These are phyloP conservation scores for Tenrec ecaudatus DNA, from an alignment of 2,113 vertebrate species.

Conservation along the genomic window DNA sequence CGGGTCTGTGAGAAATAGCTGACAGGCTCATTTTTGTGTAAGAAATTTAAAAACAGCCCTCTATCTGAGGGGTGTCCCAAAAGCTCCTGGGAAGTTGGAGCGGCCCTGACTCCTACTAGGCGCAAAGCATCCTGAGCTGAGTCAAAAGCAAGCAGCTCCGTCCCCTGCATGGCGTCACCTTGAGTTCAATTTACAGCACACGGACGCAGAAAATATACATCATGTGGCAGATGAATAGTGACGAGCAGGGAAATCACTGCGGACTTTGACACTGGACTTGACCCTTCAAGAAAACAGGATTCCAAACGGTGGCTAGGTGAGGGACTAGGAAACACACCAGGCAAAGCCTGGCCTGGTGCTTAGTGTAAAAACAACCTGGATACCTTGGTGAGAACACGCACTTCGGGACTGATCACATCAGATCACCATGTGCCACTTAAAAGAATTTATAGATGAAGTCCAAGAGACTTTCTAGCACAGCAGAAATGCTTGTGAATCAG, in stretches of 20 bases:
- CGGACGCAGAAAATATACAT: background rate
- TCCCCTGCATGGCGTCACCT: background rate
- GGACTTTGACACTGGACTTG: slow-evolving; percentile 25
- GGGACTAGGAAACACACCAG: background rate
- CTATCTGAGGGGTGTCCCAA: background rate
- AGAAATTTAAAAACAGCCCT: too few species aligned
- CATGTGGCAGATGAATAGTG: background rate
- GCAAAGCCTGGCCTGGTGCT: background rate
- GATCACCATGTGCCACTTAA: background rate
- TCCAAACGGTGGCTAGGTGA: background rate
- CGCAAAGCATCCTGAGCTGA: background rate
- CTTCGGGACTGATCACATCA: background rate
- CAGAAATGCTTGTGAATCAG: background rate
- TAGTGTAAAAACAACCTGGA: background rate
- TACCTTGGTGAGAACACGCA: background rate
- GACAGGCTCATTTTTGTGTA: too few species aligned
- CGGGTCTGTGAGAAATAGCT: background rate
- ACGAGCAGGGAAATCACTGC: background rate
- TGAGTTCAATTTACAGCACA: background rate
- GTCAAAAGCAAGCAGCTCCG: background rate
- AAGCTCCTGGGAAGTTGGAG: background rate
- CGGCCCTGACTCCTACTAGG: background rate
- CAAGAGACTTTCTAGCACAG: background rate
- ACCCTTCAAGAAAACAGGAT: background rate
- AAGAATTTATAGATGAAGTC: background rate